Evolutionary conservation across 2,113 vertebrate genomes (phyloP), one percentile per base, ranked within the genome.

Genomic region (Fulmarus glacialis): DNA sequence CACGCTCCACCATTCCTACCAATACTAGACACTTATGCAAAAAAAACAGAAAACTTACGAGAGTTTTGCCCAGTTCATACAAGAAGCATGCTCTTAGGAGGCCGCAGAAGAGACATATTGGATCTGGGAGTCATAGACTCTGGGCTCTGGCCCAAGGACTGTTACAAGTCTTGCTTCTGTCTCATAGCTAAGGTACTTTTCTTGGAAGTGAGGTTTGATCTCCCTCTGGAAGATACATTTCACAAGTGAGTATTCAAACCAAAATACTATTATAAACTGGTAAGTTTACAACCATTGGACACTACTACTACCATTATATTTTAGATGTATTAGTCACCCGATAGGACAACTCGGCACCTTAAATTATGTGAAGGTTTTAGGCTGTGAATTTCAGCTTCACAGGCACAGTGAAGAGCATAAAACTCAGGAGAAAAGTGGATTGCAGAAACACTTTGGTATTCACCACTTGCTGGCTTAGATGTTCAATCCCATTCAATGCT

Each of bases 21-120:
- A 30, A 38, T 36, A 13, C 11, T 66, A 59, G 15, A 80, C 4
- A n/a, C 30, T 42, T 43, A 29, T 1, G 2, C 7, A 71, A 89
- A 71, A 82, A 52, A 26, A 60, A 34, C 5, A 75, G 40, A 56
- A 82, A 79, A 66, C 1, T 38, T 52, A 14, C 0, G 3, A 11
- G 24, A 52, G 10, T 79, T 82, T 74, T 79, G 3, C 24, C 21
- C 8, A 60, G 1, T 62, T 56, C 18, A 29, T 53, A 72, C 6
- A 16, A 9, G 16, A 64, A 86, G 0, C 0, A 0, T 26, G 20
- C 4, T 74, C 10, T 64, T 60, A 32, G 43, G n/a, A 72, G 15
- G 14, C 42, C 6, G 0, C 15, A 62, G 30, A 85, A 66, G 36
- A 88, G 20, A 72, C 22, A 24, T 3, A 24, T 3, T 42, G 29